A percentile compares a stretch with the other conserved stretches of the same genome.
phyloP scores from a whole-genome alignment of 2,797 vertebrate species.

The Myotis pilosus region DNA sequence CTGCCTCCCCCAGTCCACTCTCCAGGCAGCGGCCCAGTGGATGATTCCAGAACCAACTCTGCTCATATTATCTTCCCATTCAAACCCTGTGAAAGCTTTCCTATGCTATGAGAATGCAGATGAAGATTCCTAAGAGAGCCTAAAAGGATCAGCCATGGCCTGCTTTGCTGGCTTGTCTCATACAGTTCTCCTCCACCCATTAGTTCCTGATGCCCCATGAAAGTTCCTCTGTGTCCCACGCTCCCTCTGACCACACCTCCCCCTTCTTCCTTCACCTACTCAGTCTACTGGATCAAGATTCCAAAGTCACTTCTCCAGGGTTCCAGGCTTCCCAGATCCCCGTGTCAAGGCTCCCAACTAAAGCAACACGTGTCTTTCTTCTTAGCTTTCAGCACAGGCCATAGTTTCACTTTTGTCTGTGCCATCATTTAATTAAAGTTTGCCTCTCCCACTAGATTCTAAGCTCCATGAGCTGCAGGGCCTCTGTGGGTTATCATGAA shows the following conservation, averaged over 20 bases:
- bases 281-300: neutral
- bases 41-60: neutral
- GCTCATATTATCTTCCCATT: too few relatives aligned
- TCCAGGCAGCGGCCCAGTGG: neutral
- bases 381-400: neutral
- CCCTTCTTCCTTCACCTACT: neutral
- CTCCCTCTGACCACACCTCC: neutral
- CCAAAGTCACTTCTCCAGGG: neutral
- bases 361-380: neutral
- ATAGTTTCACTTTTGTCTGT: neutral
- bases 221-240: too few relatives aligned
- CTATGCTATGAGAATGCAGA: neutral
- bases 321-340: neutral
- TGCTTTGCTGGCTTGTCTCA: neutral
- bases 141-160: neutral
- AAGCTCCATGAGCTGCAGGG: neutral
- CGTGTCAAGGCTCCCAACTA: neutral
- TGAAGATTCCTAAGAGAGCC: neutral
- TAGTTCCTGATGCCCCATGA: neutral
- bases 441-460: neutral
- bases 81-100: neutral
- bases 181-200: too few relatives aligned
- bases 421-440: neutral
- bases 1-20: neutral
- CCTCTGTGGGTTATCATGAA: rapidly evolving